These are phyloP conservation scores for Cotesia glomerata DNA, from an alignment of 1,140 invertebrate genomes.

Conservation along the genomic window DNA sequence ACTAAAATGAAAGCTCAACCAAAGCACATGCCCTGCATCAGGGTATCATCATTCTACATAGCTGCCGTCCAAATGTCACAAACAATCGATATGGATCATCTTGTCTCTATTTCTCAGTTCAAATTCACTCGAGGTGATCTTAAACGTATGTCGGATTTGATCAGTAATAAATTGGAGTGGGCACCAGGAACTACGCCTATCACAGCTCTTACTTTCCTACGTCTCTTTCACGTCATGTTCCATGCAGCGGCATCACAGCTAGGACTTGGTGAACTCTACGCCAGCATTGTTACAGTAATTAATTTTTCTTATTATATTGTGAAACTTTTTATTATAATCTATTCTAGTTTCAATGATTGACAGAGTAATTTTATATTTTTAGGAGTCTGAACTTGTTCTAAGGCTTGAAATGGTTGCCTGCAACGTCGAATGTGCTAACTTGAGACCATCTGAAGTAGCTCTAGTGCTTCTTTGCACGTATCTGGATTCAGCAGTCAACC, in stretches of 20 bases:
- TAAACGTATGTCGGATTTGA: constrained; percentile 75
- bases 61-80: constrained; percentile 62
- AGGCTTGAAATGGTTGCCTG: constrained; percentile 75
- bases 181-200: constrained; percentile 65
- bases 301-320: neutral
- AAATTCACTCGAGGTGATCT: constrained; percentile 78
- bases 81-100: constrained; percentile 51
- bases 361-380: constrained; percentile 24
- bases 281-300: constrained; percentile 51
- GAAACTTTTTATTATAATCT: neutral
- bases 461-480: constrained; percentile 73
- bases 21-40: constrained; percentile 76
- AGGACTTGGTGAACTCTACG: constrained; percentile 60
- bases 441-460: constrained; percentile 72
- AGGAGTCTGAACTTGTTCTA: constrained; percentile 70
- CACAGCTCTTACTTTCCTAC: constrained; percentile 72
- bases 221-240: constrained; percentile 69
- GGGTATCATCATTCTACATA: constrained; percentile 73
- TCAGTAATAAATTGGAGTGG: constrained; percentile 73
- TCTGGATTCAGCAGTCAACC: constrained; percentile 64
- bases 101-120: constrained; percentile 72
- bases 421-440: constrained; percentile 72
- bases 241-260: constrained; percentile 62
- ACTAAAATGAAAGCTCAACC: constrained; percentile 75
- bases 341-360: no score